Evolutionary conservation across 1,140 invertebrate genomes (phyloP).

Genomic region (Hyles euphorbiae): DNA sequence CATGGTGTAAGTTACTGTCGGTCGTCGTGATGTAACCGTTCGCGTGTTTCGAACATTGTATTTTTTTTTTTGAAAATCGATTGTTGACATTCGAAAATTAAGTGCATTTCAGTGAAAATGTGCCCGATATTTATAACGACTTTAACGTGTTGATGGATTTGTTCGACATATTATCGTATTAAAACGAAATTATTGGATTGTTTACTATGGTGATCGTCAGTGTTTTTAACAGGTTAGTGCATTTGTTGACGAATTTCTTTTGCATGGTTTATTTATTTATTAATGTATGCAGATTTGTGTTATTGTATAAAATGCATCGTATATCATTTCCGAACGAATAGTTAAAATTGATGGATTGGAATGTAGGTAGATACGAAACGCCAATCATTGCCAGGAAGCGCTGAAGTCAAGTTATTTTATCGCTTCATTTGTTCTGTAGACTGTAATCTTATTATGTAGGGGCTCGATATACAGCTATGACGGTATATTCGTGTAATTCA

Average conservation of each 20-base stretch:
- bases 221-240: constrained; percentile 66
- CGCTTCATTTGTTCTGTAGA: too few species aligned
- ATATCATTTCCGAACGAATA: too few species aligned
- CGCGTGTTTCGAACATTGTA: constrained; percentile 33
- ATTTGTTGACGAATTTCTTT: constrained; percentile 13
- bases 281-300: not conserved
- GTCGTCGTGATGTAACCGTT: constrained; percentile 30
- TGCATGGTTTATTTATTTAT: constrained; percentile 15
- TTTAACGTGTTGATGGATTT: constrained; percentile 37
- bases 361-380: too few species aligned
- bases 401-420: too few species aligned
- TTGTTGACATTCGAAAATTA: constrained; percentile 31
- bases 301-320: too few species aligned
- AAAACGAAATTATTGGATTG: constrained; percentile 43
- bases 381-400: too few species aligned
- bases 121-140: constrained; percentile 31
- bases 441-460: too few species aligned
- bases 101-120: constrained; percentile 52
- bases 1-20: constrained; percentile 23
- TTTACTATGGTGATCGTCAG: constrained; percentile 71
- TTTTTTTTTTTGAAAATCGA: constrained; percentile 21
- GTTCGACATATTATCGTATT: constrained; percentile 17
- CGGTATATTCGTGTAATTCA: too few species aligned
- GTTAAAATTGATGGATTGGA: too few species aligned
- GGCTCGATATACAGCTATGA: too few species aligned